Evolutionary conservation across 1,140 invertebrate species (phyloP), one percentile per base, ranked within the genome.

Genomic region (Sarcophaga peregrina): DNA sequence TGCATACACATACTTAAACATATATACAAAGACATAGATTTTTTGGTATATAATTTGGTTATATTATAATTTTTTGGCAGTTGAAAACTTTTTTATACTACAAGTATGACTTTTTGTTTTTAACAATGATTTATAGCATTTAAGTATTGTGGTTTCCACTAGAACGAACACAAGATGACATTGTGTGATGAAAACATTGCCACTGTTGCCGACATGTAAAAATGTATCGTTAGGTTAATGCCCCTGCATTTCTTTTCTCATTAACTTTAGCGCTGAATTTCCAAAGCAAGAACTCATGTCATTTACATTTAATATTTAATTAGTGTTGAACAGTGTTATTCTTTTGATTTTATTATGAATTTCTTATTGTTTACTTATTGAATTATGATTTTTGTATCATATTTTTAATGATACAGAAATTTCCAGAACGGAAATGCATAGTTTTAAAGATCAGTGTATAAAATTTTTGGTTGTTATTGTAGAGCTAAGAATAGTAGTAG

Each of bases 281-380:
- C 4, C 25, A 37, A 37, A 37, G 25, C 25, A 4, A 37, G 4
- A 2, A 37, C 25, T 37, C 25, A 2, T 37, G 4, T 37, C 1
- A 37, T 37, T 37, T 37, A 37, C 1, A 37, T 37, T 37, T 37
- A 37, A 37, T 37, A 37, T 37, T 37, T 37, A 1, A 37, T 37
- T 37, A 4, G 25, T 37, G 25, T 37, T 37, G 25, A 37, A 37
- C 4, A 2, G 4, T 37, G 25, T 2, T 37, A 37, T 37, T 37
- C 4, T 37, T 37, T 47, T 52, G 47, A 52, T 78, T 78, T 78
- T 78, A 78, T 78, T 78, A 78, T 52, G 75, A 52, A 78, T 50
- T 78, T 47, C n/a, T 52, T 78, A 50, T 78, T 78, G 75, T 20
- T 78, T 20, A 50, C 20, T 78, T 76, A 47, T 74, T 45, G 73